phyloP scores from a whole-genome alignment of 2,113 vertebrate species.

The Tursiops truncatus region DNA sequence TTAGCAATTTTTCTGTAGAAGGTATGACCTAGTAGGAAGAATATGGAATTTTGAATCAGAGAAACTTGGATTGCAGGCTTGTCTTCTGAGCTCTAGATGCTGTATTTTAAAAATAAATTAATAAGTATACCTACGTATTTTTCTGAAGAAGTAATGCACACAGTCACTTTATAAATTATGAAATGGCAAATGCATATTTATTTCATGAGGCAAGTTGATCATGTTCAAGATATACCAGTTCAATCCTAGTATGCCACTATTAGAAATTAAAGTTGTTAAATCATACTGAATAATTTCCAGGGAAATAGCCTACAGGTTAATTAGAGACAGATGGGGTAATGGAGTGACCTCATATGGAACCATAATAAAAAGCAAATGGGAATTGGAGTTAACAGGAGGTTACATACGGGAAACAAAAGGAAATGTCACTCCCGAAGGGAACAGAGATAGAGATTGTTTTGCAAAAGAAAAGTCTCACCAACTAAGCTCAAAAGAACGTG shows the following conservation, averaged over 20 bases:
- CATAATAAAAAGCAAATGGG: not conserved
- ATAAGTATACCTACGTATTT: not conserved
- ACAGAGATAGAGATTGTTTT: not conserved
- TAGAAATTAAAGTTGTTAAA: slow-evolving; percentile 23
- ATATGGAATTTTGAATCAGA: not conserved
- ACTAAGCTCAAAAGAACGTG: not conserved
- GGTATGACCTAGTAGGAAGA: not conserved
- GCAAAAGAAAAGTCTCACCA: not conserved
- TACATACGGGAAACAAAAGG: not conserved
- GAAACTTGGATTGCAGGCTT: not conserved
- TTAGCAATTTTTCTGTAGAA: not conserved
- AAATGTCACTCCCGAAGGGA: not conserved
- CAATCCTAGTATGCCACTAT: not conserved
- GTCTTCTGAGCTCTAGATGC: not conserved
- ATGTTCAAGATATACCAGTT: not conserved
- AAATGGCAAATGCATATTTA: not conserved
- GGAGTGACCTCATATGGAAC: not conserved
- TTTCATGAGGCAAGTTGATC: not conserved
- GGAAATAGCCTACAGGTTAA: not conserved
- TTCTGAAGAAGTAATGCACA: not conserved
- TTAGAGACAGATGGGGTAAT: not conserved
- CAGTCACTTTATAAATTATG: not conserved
- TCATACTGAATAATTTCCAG: slow-evolving; percentile 18
- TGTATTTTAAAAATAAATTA: not conserved
- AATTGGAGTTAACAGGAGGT: not conserved